Evolutionary conservation across 1,140 invertebrate species (phyloP).

Genomic region (Zaprionus camerounensis): DNA sequence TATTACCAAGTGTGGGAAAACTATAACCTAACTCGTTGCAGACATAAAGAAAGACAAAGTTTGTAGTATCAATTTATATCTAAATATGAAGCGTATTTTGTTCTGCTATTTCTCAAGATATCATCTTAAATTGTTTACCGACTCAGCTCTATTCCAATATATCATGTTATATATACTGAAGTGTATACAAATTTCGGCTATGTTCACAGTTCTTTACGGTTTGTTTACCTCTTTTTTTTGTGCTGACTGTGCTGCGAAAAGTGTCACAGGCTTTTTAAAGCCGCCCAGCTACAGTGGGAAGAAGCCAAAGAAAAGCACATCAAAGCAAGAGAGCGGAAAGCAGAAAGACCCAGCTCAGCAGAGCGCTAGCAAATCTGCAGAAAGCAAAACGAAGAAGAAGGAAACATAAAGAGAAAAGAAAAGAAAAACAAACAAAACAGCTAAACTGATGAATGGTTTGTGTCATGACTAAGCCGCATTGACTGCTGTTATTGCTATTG

Average conservation of each 20-base stretch:
- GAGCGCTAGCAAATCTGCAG: conserved; percentile 4
- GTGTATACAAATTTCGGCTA: neutral
- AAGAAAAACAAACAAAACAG: neutral
- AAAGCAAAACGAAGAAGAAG: conserved; percentile 33
- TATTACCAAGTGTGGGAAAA: neutral
- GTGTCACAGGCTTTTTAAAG: conserved; percentile 50
- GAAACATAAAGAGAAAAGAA: conserved; percentile 3
- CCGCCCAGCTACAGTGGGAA: conserved; percentile 12
- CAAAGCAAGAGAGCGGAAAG: conserved; percentile 45
- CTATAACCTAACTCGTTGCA: neutral
- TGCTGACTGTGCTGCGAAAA: conserved; percentile 38
- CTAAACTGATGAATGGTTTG: conserved; percentile 11
- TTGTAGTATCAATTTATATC: neutral
- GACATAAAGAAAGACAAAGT: neutral
- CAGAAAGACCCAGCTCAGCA: conserved; percentile 17
- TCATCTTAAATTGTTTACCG: no score
- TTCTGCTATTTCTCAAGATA: neutral
- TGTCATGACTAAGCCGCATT: conserved; percentile 22
- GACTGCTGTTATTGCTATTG: neutral
- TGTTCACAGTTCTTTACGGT: neutral
- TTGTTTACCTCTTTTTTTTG: conserved; percentile 30
- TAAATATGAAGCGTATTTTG: neutral
- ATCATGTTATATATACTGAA: neutral
- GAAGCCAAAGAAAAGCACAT: conserved; percentile 69
- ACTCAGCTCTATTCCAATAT: neutral